A percentile compares a stretch with the other conserved stretches of the same genome.
Conservation (phyloP, 1,140 invertebrate species). For the Ceratina japonica region DNA sequence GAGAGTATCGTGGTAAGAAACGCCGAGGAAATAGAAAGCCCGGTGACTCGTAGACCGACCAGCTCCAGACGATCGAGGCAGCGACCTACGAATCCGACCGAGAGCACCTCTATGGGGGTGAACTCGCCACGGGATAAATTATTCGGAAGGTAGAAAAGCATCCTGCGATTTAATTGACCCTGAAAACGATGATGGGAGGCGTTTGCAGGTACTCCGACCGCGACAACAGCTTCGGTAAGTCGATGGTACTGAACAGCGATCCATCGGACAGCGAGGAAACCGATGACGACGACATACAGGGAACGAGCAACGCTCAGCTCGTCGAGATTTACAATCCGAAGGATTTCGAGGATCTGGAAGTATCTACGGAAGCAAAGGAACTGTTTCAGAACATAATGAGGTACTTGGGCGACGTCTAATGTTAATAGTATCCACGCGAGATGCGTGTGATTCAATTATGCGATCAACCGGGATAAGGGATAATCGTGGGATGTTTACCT, state of each 20-base stretch:
- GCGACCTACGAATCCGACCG: constrained; percentile 56
- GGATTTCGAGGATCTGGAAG: constrained; percentile 90
- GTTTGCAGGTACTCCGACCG: constrained; percentile 52
- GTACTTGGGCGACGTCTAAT: constrained; percentile 77
- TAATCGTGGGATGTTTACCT: not conserved
- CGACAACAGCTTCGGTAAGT: constrained; percentile 63
- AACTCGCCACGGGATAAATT: constrained; percentile 61
- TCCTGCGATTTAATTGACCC: not conserved
- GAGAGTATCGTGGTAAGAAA: constrained; percentile 74
- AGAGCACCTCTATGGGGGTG: constrained; percentile 54
- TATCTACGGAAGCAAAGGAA: constrained; percentile 93
- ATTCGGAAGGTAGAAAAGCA: constrained; percentile 57
- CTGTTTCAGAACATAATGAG: constrained; percentile 95
- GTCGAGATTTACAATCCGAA: constrained; percentile 89
- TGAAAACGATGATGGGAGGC: not conserved
- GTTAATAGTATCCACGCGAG: too few species aligned
- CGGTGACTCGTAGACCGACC: constrained; percentile 59
- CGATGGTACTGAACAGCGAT: constrained; percentile 71
- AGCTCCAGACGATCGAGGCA: constrained; percentile 56
- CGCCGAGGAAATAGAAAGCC: constrained; percentile 74
- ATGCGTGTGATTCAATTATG: too few species aligned
- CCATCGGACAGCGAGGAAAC: constrained; percentile 74
- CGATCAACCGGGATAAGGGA: too few species aligned
- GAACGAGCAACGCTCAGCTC: constrained; percentile 75
- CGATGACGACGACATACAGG: constrained; percentile 74